A percentile compares a stretch with the other conserved stretches of the same genome.
Evolutionary conservation across 2,113 vertebrate genomes (phyloP).

Genomic region (Nestor notabilis): DNA sequence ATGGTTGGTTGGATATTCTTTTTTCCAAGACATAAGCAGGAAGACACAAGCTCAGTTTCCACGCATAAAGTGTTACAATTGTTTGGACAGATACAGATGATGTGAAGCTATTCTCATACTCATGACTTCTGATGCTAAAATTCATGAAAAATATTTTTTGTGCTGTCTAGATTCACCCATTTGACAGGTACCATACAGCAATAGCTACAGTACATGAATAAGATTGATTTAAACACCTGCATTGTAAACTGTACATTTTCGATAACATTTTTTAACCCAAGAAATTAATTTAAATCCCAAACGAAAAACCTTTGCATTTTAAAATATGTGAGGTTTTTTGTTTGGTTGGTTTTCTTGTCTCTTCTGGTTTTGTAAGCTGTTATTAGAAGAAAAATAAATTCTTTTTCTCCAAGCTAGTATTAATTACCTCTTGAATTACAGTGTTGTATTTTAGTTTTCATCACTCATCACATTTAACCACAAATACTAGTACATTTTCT

Average conservation of each 20-base stretch:
- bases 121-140: not conserved
- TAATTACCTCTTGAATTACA: slow-evolving; percentile 32
- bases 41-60: not conserved
- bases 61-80: accelerated
- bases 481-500: slow-evolving; percentile 66
- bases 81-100: not conserved
- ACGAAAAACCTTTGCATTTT: not conserved
- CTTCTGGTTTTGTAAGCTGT: not conserved
- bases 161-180: not conserved
- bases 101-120: not conserved
- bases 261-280: not conserved
- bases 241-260: not conserved
- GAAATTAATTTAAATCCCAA: not conserved
- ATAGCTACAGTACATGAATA: not conserved
- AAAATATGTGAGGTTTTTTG: not conserved
- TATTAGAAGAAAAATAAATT: not conserved
- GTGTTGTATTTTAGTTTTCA: not conserved
- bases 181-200: not conserved
- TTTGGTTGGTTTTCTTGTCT: not conserved
- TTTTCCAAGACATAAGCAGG: not conserved
- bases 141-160: not conserved
- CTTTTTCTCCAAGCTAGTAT: slow-evolving; percentile 20
- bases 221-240: not conserved
- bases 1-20: not conserved
- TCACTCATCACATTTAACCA: not conserved